These are phyloP conservation scores for Hypsopygia costalis DNA, from an alignment of 2,888 invertebrate species.

Conservation along the genomic window DNA sequence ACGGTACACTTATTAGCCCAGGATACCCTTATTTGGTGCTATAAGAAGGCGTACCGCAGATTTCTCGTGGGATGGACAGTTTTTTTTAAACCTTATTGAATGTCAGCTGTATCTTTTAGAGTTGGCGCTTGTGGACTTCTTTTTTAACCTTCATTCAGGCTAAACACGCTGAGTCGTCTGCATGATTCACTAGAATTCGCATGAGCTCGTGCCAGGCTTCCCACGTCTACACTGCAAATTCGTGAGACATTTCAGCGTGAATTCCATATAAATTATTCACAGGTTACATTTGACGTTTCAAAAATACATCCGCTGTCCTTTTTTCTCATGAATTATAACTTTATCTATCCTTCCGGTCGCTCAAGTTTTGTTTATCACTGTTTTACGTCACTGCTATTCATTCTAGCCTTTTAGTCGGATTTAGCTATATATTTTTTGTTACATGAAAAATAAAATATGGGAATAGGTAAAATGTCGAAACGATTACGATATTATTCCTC, in stretches of 20 bases:
- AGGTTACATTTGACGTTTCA: conserved; percentile 24
- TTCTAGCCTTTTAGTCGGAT: not conserved
- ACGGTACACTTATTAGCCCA: conserved; percentile 37
- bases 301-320: conserved; percentile 4
- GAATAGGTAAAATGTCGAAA: too few species aligned
- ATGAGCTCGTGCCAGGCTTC: conserved; percentile 44
- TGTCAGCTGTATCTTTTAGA: not conserved
- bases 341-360: conserved; percentile 17
- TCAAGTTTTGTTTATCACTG: conserved; percentile 24
- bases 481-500: too few species aligned
- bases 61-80: conserved; percentile 44
- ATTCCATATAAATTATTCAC: conserved; percentile 42
- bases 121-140: not conserved
- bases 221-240: conserved; percentile 39
- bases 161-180: conserved; percentile 27
- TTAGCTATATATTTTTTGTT: too few species aligned
- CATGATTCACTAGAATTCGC: conserved; percentile 42
- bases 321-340: conserved; percentile 8
- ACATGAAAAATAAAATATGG: too few species aligned
- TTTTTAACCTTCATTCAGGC: conserved; percentile 15
- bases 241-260: conserved; percentile 32
- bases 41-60: conserved; percentile 38
- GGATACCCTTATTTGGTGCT: conserved; percentile 50
- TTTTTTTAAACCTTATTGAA: conserved; percentile 6
- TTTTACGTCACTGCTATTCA: too few species aligned